Conservation (phyloP, 2,113 vertebrate species). For the Drymodes brunneopygia region DNA sequence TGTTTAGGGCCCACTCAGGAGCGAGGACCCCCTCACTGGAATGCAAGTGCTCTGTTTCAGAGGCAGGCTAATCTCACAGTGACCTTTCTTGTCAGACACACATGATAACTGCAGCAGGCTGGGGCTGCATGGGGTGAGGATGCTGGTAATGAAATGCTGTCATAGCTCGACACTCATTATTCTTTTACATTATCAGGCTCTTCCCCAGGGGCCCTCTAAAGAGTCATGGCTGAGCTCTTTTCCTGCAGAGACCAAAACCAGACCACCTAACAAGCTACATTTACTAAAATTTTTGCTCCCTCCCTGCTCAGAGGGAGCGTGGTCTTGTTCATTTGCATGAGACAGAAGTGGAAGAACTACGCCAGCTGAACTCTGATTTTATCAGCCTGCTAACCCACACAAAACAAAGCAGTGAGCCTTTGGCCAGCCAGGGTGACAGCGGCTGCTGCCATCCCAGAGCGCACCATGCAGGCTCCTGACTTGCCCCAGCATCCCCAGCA, state of each 20-base stretch:
- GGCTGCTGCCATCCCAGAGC: not conserved
- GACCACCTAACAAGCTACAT: conserved; percentile 30
- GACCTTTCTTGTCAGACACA: conserved; percentile 47
- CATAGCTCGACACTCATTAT: conserved; percentile 46
- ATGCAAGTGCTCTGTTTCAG: not conserved
- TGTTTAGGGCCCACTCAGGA: not conserved
- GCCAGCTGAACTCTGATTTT: not conserved
- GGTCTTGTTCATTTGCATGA: not conserved
- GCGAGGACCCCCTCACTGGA: not conserved
- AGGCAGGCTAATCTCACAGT: not conserved
- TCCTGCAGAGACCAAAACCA: conserved; percentile 25
- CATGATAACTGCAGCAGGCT: not conserved
- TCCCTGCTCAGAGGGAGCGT: not conserved
- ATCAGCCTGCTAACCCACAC: not conserved
- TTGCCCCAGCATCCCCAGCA: not conserved
- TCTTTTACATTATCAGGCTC: not conserved
- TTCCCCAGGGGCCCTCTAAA: conserved; percentile 33
- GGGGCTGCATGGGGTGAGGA: not conserved
- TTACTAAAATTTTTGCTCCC: not conserved
- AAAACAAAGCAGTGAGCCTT: not conserved
- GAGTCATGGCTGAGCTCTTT: conserved; percentile 22
- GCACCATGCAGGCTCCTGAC: not conserved
- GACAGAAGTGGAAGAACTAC: not conserved
- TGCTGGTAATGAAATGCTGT: conserved; percentile 40
- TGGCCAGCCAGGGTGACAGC: not conserved